These are phyloP conservation scores for Phainopepla nitens DNA, from an alignment of 2,113 vertebrate species.

Conservation along the genomic window DNA sequence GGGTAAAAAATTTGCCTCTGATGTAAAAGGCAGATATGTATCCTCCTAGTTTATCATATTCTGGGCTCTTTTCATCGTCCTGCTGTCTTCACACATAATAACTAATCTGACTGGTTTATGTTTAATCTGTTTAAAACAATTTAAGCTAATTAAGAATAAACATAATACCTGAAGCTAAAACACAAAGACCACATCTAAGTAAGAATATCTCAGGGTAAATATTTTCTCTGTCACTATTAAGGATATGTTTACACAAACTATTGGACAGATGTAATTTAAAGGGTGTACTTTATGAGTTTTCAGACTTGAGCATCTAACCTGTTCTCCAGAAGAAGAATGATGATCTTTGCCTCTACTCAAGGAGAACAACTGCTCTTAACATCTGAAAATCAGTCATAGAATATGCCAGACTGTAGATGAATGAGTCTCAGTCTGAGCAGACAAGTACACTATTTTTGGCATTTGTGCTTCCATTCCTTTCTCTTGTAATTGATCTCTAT, in stretches of 20 bases:
- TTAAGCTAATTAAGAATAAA: background rate
- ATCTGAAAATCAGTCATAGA: background rate
- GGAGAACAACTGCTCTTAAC: background rate
- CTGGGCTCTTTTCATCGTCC: background rate
- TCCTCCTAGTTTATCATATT: background rate
- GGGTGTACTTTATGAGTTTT: background rate
- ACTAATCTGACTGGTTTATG: background rate
- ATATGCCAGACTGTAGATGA: background rate
- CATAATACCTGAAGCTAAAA: background rate
- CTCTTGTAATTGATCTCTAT: background rate
- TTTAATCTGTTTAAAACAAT: background rate
- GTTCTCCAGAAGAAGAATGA: background rate
- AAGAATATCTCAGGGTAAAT: background rate
- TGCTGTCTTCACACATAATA: background rate
- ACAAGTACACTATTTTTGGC: background rate
- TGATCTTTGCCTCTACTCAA: background rate
- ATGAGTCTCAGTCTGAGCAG: background rate
- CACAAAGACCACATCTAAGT: background rate
- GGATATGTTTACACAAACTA: background rate
- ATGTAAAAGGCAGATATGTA: background rate
- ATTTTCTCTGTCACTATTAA: background rate
- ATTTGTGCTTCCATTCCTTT: background rate
- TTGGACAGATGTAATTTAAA: background rate
- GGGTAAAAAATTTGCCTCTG: background rate
- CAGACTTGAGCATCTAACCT: background rate